These are phyloP conservation scores for Phallusia fumigata DNA, from an alignment of 23 tunicate species.

Conservation along the genomic window DNA sequence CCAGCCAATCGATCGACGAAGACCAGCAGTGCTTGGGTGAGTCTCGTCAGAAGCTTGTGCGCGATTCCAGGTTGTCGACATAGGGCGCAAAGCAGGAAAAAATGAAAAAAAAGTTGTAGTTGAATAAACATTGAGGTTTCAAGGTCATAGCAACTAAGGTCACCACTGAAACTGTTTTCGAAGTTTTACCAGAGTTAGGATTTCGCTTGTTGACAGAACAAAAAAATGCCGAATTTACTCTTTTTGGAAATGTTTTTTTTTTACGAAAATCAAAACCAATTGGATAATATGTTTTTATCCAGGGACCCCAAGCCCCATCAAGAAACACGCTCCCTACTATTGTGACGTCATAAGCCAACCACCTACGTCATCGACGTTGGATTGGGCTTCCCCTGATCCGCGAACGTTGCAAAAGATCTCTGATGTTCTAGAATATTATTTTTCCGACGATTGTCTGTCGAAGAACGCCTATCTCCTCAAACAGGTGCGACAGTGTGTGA, in stretches of 20 bases:
- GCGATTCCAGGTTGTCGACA: too few species aligned
- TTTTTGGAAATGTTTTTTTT: too few species aligned
- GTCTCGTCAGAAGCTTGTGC: too few species aligned
- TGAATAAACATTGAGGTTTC: too few species aligned
- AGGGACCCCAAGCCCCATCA: slow-evolving; percentile 24
- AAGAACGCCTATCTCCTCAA: slow-evolving; percentile 87
- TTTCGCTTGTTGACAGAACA: too few species aligned
- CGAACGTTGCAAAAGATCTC: slow-evolving; percentile 26
- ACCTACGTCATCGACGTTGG: not conserved
- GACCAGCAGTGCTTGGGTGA: not conserved
- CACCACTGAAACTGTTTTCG: too few species aligned
- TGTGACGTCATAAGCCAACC: slow-evolving; percentile 11
- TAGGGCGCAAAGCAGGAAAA: too few species aligned
- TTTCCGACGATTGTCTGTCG: slow-evolving; percentile 87
- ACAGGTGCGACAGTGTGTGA: slow-evolving; percentile 46
- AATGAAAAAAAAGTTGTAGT: too few species aligned
- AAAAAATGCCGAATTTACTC: too few species aligned
- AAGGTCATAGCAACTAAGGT: too few species aligned
- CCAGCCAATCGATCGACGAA: slow-evolving; percentile 55
- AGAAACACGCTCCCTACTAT: slow-evolving; percentile 19
- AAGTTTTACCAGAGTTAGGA: too few species aligned
- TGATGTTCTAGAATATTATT: slow-evolving; percentile 74
- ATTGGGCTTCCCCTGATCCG: slow-evolving; percentile 27
- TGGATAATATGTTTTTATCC: not conserved
- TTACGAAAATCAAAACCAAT: too few species aligned